Percentiles rank a stretch among this genome's conserved stretches.
These are phyloP conservation scores for Arremon brunneinucha DNA, from an alignment of 2,797 vertebrate species.

Conservation along the genomic window DNA sequence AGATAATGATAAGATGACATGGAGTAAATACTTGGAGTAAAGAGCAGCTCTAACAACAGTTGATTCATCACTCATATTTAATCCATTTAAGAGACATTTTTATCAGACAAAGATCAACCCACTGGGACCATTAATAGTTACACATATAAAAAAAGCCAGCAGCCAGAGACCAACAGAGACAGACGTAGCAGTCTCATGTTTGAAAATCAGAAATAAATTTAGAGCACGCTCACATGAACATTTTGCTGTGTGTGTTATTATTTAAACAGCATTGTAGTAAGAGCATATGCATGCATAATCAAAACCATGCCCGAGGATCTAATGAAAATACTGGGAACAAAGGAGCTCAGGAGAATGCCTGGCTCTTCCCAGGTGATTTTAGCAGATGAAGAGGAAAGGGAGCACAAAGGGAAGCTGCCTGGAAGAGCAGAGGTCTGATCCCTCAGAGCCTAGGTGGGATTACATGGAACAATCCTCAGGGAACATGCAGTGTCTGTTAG, in stretches of 20 bases:
- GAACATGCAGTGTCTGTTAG: neutral
- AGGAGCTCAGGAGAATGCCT: neutral
- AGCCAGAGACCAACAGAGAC: slow-evolving; percentile 3
- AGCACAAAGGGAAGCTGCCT: neutral
- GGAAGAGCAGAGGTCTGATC: neutral
- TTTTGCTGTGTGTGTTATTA: neutral
- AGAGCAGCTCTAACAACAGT: neutral
- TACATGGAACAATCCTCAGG: neutral
- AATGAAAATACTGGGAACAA: neutral
- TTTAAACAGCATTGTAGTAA: slow-evolving; percentile 6
- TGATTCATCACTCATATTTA: neutral
- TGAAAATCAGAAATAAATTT: slow-evolving; percentile 44
- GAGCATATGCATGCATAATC: neutral
- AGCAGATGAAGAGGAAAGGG: neutral
- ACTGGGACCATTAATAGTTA: slow-evolving; percentile 31
- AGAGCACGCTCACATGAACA: neutral
- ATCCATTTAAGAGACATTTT: slow-evolving; percentile 2
- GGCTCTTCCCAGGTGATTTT: neutral
- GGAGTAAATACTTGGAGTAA: neutral
- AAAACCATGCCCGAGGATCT: neutral
- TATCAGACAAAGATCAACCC: slow-evolving; percentile 36
- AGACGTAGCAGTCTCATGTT: neutral
- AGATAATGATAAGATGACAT: slow-evolving; percentile 1
- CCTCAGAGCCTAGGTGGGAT: neutral
- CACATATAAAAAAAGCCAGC: slow-evolving; percentile 15